These are phyloP conservation scores for Danio jaintianensis DNA, from an alignment of 2,797 vertebrate species.

Conservation along the genomic window DNA sequence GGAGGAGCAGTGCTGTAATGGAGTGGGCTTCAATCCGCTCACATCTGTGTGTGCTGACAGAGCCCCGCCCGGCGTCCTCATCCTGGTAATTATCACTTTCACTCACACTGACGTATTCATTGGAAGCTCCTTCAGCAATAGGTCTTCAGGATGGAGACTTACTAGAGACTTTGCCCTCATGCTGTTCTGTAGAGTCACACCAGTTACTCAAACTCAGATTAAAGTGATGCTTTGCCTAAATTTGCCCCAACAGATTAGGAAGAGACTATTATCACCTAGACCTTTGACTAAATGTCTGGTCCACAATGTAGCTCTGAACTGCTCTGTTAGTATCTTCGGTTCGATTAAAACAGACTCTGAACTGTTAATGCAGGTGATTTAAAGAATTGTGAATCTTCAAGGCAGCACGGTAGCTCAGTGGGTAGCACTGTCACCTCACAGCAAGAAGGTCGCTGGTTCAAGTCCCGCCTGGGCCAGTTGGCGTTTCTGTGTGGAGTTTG, in stretches of 20 bases:
- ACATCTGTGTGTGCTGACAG: slow-evolving; percentile 90
- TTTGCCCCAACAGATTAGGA: neutral
- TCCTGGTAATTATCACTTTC: slow-evolving; percentile 79
- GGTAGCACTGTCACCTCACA: no score
- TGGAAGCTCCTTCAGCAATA: slow-evolving; percentile 20
- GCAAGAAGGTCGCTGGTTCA: no score
- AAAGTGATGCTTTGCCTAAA: neutral
- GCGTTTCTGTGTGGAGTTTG: no score
- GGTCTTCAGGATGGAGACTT: slow-evolving; percentile 16
- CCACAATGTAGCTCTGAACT: neutral
- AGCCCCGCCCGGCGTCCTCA: slow-evolving; percentile 80
- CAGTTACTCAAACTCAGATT: slow-evolving; percentile 14
- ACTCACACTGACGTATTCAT: slow-evolving; percentile 35
- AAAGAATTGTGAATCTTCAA: no score
- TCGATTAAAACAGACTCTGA: no score
- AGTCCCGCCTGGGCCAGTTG: no score
- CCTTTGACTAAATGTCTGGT: neutral
- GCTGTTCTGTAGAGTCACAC: slow-evolving; percentile 14
- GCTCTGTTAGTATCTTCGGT: neutral
- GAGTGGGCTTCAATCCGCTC: slow-evolving; percentile 88
- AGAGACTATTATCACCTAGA: neutral
- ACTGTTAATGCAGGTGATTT: no score
- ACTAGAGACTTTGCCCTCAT: slow-evolving; percentile 14
- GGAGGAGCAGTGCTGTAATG: slow-evolving; percentile 88
- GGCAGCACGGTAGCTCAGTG: no score